Evolutionary conservation across 2,113 vertebrate species (phyloP), one percentile per base, ranked within the genome.

Genomic region (Dasypus novemcinctus): DNA sequence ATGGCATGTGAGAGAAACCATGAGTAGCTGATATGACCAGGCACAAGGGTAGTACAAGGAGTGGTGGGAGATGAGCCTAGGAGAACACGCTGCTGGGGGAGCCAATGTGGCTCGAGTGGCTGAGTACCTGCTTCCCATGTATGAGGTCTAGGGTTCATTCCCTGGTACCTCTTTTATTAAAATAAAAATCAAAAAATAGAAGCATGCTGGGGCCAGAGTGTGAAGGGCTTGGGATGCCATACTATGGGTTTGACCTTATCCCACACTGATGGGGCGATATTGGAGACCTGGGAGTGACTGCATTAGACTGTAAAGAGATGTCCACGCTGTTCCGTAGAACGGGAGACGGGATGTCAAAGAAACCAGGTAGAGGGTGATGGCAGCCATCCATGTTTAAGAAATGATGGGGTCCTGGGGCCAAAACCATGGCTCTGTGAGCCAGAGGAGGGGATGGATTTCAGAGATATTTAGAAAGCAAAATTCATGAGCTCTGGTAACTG

Each of bases 401-500:
- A 49, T 88, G 41, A 79, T 84, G 54, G 90, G 38, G 12, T 81
- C 12, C 9, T 46, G 33, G 33, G 11, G 46, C 36, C 66, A 75
- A 72, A 66, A 66, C 1, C 9, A 52, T 66, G 36, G 38, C 23
- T 14, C 41, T 69, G 68, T 15, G 14, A 69, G 41, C 63, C 41
- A 63, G 64, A 92, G 52, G 12, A 74, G 12, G 21, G 29, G 38
- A 95, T 4, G 81, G 10, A 81, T 61, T 89, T 80, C 89, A 52
- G 27, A 89, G 29, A 20, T 74, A 57, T 79, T 84, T 94, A 89
- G 66, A 86, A 86, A 78, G 52, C 4, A 86, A 87, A 82, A 86
- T 90, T 74, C 76, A 3, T 66, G 41, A 54, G 31, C 69, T 36
- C 14, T 54, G 25, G 9, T 63, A 78, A 66, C 13, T 46, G 20